Base-by-base conservation (phyloP, 1,140 invertebrate species). In the Coenobita brevimanus region DNA sequence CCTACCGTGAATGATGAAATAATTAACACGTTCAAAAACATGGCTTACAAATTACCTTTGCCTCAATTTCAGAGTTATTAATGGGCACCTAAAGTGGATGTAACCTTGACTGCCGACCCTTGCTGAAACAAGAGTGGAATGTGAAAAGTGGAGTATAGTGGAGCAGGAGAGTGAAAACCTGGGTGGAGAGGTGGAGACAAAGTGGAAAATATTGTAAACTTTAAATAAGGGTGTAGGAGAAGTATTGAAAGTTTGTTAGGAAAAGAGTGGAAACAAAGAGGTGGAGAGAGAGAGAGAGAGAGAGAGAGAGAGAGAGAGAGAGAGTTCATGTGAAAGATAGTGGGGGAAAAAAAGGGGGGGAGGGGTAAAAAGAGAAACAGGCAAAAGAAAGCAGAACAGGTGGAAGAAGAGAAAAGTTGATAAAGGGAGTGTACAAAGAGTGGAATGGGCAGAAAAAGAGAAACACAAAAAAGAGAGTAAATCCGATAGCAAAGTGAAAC, bases 241-340 rank as follows among this genome's bases (percentile, higher is more conserved):
- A n/a, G n/a, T n/a, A n/a, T n/a, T n/a, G n/a, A n/a, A n/a, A n/a
- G n/a, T n/a, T n/a, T n/a, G n/a, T n/a, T n/a, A n/a, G n/a, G 54
- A n/a, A 57, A n/a, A 57, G 54, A 57, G 54, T 57, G 54, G 54
- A 57, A 57, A n/a, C 10, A 57, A 57, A 57, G 54, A 57, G 54
- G 54, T 13, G 54, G n/a, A n/a, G 54, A 57, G 54, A n/a, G 54
- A 57, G n/a, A n/a, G 54, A n/a, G n/a, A 57, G 54, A 57, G 54
- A 57, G n/a, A n/a, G 54, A 57, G n/a, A 57, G 54, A n/a, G n/a
- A 57, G n/a, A n/a, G 54, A 57, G n/a, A 57, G 54, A n/a, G n/a
- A 57, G n/a, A n/a, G 54, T 13, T 38, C 15, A 38, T 17, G 8
- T 15, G 41, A 38, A 38, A 71, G 30, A n/a, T 17, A 38, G 30